Percentiles rank a stretch among this genome's conserved stretches.
Evolutionary conservation across 2,888 invertebrate species (phyloP).

Genomic region (Dromius quadrimaculatus): DNA sequence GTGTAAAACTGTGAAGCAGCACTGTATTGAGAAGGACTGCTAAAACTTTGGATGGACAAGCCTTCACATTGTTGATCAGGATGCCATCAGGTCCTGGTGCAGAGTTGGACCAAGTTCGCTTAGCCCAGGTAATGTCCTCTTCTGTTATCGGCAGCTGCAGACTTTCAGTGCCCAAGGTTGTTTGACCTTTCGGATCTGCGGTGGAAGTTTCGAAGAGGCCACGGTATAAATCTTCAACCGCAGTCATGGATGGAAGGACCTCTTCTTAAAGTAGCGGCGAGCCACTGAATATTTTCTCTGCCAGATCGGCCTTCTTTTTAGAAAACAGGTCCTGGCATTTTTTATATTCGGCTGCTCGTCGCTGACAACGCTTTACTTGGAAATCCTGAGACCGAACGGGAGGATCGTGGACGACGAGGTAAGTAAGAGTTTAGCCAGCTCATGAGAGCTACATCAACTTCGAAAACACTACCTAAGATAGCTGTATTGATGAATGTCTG

Average conservation of each 20-base stretch:
- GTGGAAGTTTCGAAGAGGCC: neutral
- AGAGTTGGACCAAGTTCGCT: slow-evolving; percentile 43
- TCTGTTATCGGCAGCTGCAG: neutral
- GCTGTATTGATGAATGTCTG: too few relatives aligned
- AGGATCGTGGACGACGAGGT: too few relatives aligned
- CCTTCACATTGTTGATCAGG: slow-evolving; percentile 13
- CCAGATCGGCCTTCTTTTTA: neutral
- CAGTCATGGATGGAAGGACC: neutral
- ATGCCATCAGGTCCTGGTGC: slow-evolving; percentile 54
- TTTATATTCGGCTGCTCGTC: slow-evolving; percentile 13
- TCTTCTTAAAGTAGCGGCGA: neutral
- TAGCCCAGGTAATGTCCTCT: slow-evolving; percentile 5
- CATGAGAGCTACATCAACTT: too few relatives aligned
- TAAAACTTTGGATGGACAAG: neutral
- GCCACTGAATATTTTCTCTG: neutral
- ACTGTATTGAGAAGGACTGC: slow-evolving; percentile 50
- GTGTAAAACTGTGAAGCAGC: slow-evolving; percentile 8
- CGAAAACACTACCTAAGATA: too few relatives aligned
- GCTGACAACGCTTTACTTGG: too few relatives aligned
- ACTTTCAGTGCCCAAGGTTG: neutral
- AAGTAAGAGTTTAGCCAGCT: too few relatives aligned
- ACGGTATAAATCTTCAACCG: neutral
- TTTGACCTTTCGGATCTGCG: neutral
- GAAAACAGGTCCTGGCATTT: slow-evolving; percentile 30
- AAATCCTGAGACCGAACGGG: too few relatives aligned